These are phyloP conservation scores for Bombylius major DNA, from an alignment of 2,888 invertebrate genomes.

Conservation along the genomic window DNA sequence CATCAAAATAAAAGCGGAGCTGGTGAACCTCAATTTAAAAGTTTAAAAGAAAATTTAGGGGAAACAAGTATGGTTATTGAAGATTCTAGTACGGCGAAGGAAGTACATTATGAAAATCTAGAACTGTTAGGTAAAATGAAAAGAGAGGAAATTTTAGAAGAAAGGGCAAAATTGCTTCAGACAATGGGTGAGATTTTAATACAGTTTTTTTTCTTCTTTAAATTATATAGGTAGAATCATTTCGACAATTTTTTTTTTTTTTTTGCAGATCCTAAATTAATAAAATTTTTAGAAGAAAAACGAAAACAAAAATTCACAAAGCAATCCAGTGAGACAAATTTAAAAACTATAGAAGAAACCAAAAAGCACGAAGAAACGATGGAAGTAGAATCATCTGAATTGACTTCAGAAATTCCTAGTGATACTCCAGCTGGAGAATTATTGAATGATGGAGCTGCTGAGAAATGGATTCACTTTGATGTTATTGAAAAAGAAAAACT, in stretches of 20 bases:
- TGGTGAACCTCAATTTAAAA: constrained; percentile 11
- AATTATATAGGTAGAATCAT: too few relatives aligned
- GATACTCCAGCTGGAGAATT: background rate
- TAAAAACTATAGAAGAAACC: background rate
- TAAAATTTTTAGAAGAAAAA: constrained; percentile 10
- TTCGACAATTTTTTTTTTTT: too few relatives aligned
- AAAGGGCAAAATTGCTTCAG: constrained; percentile 53
- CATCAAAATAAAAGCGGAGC: background rate
- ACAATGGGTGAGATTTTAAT: constrained; percentile 25
- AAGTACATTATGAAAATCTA: constrained; percentile 65
- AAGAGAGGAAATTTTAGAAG: constrained; percentile 59
- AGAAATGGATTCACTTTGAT: constrained; percentile 76
- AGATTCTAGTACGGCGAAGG: constrained; percentile 38
- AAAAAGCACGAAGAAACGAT: background rate
- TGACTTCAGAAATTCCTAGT: background rate
- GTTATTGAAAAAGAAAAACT: constrained; percentile 76
- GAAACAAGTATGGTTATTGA: constrained; percentile 26
- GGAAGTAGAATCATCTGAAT: too few relatives aligned
- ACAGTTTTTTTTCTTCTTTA: background rate
- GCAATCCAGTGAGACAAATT: background rate
- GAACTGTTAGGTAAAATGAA: constrained; percentile 53
- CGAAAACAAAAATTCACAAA: constrained; percentile 1
- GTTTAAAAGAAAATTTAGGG: constrained; percentile 12
- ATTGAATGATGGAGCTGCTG: constrained; percentile 15
- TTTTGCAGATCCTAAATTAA: constrained; percentile 9